phyloP scores from a whole-genome alignment of 1,140 invertebrate species.

The Anthonomus grandis region DNA sequence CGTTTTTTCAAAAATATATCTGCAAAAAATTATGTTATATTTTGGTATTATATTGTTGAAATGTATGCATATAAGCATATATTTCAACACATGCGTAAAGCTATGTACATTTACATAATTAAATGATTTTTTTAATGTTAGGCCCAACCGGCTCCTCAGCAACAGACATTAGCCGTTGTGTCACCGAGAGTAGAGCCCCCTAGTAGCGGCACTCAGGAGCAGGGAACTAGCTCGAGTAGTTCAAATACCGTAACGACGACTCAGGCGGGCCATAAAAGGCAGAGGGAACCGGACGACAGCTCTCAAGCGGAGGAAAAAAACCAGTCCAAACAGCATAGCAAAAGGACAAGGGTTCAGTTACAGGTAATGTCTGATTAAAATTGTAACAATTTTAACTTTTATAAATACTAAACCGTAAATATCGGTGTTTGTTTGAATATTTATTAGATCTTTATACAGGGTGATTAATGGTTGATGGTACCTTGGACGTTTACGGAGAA shows the following conservation, averaged over 20 bases:
- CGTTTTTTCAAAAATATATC: not conserved
- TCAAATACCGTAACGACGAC: slow-evolving; percentile 58
- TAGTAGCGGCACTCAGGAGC: slow-evolving; percentile 40
- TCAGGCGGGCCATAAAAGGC: slow-evolving; percentile 57
- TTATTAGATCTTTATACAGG: no score
- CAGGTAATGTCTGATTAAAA: slow-evolving; percentile 9
- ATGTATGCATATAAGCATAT: not conserved
- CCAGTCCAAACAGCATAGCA: slow-evolving; percentile 47
- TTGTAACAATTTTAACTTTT: not conserved
- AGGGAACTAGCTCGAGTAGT: slow-evolving; percentile 40
- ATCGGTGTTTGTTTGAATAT: no score
- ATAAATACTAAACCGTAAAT: slow-evolving; percentile 18
- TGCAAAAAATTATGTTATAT: not conserved
- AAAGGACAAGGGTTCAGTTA: slow-evolving; percentile 48
- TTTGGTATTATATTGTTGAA: not conserved
- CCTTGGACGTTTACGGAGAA: no score
- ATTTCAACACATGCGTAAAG: not conserved
- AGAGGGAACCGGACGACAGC: slow-evolving; percentile 55
- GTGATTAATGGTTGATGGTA: no score
- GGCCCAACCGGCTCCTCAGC: slow-evolving; percentile 46
- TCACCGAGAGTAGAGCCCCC: slow-evolving; percentile 65
- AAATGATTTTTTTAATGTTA: no score
- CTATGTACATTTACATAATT: not conserved
- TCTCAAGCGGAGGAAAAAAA: slow-evolving; percentile 52
- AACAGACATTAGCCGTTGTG: slow-evolving; percentile 69